Conservation (phyloP, 2,888 invertebrate species). For the Vandiemenella viatica region DNA sequence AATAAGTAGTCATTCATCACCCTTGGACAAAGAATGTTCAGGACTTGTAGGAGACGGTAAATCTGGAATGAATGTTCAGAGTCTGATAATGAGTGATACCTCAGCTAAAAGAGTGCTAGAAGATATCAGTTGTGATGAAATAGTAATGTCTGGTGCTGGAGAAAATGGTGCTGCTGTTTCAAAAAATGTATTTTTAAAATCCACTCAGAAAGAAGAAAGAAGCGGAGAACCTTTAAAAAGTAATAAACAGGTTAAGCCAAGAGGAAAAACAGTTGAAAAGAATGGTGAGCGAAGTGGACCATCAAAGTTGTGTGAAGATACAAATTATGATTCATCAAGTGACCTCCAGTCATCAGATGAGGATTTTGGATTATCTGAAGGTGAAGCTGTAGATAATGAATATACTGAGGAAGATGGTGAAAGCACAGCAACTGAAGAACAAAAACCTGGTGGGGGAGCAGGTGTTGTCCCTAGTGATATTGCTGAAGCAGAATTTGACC, state of each 20-base stretch:
- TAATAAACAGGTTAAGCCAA: background rate
- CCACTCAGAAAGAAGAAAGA: background rate
- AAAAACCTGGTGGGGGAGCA: background rate
- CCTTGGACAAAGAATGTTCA: background rate
- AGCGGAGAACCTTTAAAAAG: background rate
- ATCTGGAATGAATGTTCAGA: background rate
- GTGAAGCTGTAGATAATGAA: constrained; percentile 9
- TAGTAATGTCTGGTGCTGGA: background rate
- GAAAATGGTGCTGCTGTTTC: background rate
- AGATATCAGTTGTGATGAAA: background rate
- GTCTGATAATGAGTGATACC: background rate
- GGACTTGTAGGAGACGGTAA: background rate
- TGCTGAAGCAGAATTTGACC: constrained; percentile 21
- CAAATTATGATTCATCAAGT: constrained; percentile 8
- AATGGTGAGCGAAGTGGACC: background rate
- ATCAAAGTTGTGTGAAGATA: constrained; percentile 1
- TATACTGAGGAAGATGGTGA: constrained; percentile 12
- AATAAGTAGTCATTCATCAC: background rate
- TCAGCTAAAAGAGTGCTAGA: background rate
- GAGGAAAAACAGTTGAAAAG: background rate
- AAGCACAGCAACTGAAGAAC: constrained; percentile 3
- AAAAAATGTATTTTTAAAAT: background rate
- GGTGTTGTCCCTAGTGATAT: constrained; percentile 4
- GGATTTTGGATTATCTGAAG: constrained; percentile 6
- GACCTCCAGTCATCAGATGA: constrained; percentile 8